phyloP scores from a whole-genome alignment of 2,113 vertebrate species.

The Bombycilla garrulus region DNA sequence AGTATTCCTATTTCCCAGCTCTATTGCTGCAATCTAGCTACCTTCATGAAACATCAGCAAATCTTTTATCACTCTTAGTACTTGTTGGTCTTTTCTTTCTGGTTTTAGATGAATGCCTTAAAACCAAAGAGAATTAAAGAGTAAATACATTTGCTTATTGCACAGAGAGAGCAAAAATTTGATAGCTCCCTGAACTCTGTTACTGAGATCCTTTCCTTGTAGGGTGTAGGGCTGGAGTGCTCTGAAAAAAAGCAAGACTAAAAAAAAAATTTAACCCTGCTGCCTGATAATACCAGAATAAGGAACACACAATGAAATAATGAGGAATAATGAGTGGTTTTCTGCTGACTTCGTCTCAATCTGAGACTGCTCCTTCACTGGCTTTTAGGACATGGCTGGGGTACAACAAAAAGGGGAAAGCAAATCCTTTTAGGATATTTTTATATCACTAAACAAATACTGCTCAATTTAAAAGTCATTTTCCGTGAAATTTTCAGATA shows the following conservation, averaged over 20 bases:
- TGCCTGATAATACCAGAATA: neutral
- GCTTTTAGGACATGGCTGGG: neutral
- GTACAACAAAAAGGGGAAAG: neutral
- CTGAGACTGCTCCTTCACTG: neutral
- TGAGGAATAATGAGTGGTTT: neutral
- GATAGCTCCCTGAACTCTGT: neutral
- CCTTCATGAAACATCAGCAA: slow-evolving; percentile 14
- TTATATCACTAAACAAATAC: neutral
- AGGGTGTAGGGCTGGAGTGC: neutral
- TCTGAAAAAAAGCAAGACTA: neutral
- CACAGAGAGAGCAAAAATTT: neutral
- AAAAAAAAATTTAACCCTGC: neutral
- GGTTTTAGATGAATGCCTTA: neutral
- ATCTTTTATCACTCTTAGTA: neutral
- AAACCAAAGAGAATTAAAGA: neutral
- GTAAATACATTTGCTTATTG: neutral
- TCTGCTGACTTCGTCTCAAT: neutral
- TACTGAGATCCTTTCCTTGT: neutral
- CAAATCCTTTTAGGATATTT: neutral
- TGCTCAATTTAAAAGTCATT: neutral
- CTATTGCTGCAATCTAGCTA: neutral
- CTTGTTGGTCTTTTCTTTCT: neutral
- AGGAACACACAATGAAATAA: neutral
- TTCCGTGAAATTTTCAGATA: neutral
- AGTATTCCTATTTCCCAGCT: slow-evolving; percentile 18